A percentile compares a stretch with the other conserved stretches of the same genome.
Evolutionary conservation across 2,113 vertebrate species (phyloP).

Genomic region (Rostratula benghalensis): DNA sequence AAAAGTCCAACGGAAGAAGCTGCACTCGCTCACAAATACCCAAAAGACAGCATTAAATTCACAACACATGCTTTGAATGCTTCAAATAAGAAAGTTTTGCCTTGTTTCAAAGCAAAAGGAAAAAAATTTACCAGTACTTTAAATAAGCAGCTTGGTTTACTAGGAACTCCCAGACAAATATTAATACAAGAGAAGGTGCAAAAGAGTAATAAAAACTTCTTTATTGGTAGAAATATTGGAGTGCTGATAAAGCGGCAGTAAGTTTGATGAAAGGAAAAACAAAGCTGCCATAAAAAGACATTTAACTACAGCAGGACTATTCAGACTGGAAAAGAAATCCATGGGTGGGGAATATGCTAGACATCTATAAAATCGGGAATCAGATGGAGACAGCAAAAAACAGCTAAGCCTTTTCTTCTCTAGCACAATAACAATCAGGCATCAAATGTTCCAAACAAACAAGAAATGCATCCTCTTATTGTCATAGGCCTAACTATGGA

Average conservation of each 20-base stretch:
- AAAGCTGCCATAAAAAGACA: not conserved
- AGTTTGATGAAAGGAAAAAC: not conserved
- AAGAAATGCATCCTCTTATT: not conserved
- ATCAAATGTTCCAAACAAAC: not conserved
- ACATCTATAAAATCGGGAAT: not conserved
- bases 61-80: not conserved
- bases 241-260: not conserved
- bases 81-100: not conserved
- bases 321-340: not conserved
- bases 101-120: not conserved
- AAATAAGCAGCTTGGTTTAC: not conserved
- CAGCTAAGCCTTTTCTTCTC: not conserved
- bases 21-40: not conserved
- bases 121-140: not conserved
- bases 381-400: not conserved
- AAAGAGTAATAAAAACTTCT: not conserved
- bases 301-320: not conserved
- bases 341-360: not conserved
- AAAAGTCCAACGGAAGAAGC: not conserved
- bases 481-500: not conserved
- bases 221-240: not conserved
- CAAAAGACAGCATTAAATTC: not conserved
- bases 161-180: not conserved
- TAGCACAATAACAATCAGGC: not conserved
- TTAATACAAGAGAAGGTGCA: not conserved